Conservation (phyloP, 1,140 invertebrate genomes). For the Battus philenor region DNA sequence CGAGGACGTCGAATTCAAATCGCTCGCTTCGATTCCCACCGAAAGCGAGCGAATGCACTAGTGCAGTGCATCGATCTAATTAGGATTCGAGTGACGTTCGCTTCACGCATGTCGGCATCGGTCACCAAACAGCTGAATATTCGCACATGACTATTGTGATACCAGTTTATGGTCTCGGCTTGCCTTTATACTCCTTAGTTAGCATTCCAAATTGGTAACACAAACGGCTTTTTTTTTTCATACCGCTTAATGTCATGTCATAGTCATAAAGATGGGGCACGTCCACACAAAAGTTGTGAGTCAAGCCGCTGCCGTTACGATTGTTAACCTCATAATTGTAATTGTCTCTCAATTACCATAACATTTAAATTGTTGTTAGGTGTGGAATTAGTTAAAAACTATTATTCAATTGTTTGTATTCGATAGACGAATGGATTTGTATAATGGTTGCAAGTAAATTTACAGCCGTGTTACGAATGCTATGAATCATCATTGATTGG, state of each 20-base stretch:
- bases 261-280: conserved; percentile 53
- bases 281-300: conserved; percentile 42
- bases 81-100: conserved; percentile 50
- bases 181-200: conserved; percentile 61
- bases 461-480: too few species aligned
- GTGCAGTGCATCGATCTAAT: conserved; percentile 58
- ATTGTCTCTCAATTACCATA: conserved; percentile 15
- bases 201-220: conserved; percentile 70
- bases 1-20: conserved; percentile 38
- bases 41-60: conserved; percentile 28
- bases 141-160: conserved; percentile 68
- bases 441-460: too few species aligned
- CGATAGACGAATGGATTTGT: too few species aligned
- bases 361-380: too few species aligned
- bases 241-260: conserved; percentile 66
- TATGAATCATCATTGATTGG: too few species aligned
- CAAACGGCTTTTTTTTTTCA: conserved; percentile 52
- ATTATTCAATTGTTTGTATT: too few species aligned
- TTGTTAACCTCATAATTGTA: too few species aligned
- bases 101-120: conserved; percentile 54
- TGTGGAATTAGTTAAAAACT: too few species aligned
- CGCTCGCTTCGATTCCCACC: conserved; percentile 49
- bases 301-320: conserved; percentile 37
- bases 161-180: conserved; percentile 67
- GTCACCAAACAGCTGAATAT: conserved; percentile 66